These are phyloP conservation scores for Oreochromis aureus DNA, from an alignment of 2,113 vertebrate species.

Conservation along the genomic window DNA sequence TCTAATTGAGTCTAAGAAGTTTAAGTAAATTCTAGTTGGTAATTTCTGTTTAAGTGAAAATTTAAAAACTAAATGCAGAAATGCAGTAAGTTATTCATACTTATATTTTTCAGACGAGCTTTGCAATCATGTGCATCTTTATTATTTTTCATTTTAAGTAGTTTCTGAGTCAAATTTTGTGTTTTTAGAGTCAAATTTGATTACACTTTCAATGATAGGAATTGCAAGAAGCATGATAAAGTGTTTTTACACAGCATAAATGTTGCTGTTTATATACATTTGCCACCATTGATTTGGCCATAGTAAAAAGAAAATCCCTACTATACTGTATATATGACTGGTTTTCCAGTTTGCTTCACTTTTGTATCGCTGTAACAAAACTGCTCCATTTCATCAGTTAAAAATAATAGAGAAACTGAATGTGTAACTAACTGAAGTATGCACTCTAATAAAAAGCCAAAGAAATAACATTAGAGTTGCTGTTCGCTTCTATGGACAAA, in stretches of 20 bases:
- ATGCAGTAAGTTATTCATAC: neutral
- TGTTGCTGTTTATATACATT: neutral
- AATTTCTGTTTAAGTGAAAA: neutral
- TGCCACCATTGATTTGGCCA: neutral
- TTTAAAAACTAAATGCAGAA: neutral
- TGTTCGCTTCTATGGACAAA: neutral
- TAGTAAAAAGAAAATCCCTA: neutral
- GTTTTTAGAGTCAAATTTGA: neutral
- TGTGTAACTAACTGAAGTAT: neutral
- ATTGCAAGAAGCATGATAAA: neutral
- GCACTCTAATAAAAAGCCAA: neutral
- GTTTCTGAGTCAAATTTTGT: neutral
- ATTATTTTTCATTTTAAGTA: accelerated
- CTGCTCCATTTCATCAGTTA: neutral
- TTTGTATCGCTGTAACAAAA: neutral
- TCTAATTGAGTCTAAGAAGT: neutral
- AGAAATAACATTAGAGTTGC: neutral
- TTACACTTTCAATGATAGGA: neutral
- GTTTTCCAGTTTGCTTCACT: neutral
- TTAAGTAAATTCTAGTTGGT: neutral
- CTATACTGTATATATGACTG: accelerated
- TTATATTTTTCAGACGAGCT: neutral
- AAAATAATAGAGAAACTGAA: neutral
- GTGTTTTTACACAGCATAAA: neutral
- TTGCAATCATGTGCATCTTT: neutral